phyloP scores from a whole-genome alignment of 2,113 vertebrate genomes.

The Paedocypris sp. region DNA sequence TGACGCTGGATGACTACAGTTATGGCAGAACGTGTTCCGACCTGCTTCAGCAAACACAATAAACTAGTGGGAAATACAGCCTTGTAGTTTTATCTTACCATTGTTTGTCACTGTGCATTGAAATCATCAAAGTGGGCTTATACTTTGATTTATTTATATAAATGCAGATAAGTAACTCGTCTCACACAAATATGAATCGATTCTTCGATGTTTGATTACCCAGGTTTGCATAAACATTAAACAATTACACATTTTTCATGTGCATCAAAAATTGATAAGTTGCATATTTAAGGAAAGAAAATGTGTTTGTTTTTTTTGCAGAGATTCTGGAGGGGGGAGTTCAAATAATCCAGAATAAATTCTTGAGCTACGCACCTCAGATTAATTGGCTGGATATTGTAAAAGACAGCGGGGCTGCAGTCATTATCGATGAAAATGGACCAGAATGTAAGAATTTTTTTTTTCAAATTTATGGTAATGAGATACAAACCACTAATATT shows the following conservation, averaged over 20 bases:
- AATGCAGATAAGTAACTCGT: no score
- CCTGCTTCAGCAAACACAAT: constrained; percentile 7
- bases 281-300: no score
- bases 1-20: constrained; percentile 12
- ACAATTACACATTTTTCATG: neutral
- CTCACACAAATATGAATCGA: no score
- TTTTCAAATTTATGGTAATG: no score
- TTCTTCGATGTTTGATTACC: no score
- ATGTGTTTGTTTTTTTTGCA: constrained; percentile 41
- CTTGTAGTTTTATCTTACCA: neutral
- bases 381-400: constrained; percentile 83
- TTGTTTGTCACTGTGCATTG: constrained; percentile 16
- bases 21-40: neutral
- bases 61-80: neutral
- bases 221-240: no score
- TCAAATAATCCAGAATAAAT: constrained; percentile 73
- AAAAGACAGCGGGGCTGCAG: constrained; percentile 50
- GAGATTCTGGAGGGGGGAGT: constrained; percentile 83
- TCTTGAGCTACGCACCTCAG: constrained; percentile 70
- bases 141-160: no score
- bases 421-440: constrained; percentile 65
- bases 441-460: constrained; percentile 45
- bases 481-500: no score
- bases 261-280: no score
- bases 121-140: neutral